phyloP scores from a whole-genome alignment of 2,888 invertebrate species.

The Chalcosyrphus nemorum region DNA sequence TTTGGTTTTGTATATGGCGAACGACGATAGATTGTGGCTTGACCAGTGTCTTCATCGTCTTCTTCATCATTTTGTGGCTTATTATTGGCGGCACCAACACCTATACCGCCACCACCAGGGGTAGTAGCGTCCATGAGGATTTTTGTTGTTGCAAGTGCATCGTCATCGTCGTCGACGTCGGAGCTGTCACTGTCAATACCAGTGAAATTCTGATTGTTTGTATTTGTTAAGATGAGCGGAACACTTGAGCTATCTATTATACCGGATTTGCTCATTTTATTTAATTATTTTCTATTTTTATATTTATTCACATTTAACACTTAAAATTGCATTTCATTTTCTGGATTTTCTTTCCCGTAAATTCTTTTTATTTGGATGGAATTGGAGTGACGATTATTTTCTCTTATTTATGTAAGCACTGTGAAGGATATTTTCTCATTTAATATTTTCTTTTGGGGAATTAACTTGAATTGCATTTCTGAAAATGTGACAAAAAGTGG shows the following conservation, averaged over 20 bases:
- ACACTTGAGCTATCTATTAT: slow-evolving; percentile 75
- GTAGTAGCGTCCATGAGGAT: slow-evolving; percentile 56
- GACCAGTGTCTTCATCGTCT: slow-evolving; percentile 14
- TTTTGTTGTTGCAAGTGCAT: slow-evolving; percentile 57
- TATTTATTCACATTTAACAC: slow-evolving; percentile 34
- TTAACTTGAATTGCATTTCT: background rate
- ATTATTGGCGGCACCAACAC: slow-evolving; percentile 13
- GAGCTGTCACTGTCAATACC: slow-evolving; percentile 72
- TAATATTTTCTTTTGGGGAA: background rate
- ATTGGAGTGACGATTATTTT: slow-evolving; percentile 4
- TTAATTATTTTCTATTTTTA: background rate
- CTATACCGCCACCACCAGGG: background rate
- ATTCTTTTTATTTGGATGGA: slow-evolving; percentile 34
- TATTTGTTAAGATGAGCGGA: slow-evolving; percentile 75
- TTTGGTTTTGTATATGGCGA: slow-evolving; percentile 36
- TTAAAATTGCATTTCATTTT: background rate
- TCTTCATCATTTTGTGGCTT: slow-evolving; percentile 14
- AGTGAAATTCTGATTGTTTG: slow-evolving; percentile 73
- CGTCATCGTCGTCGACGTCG: slow-evolving; percentile 69
- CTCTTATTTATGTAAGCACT: background rate
- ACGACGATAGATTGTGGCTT: slow-evolving; percentile 38
- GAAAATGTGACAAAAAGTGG: background rate
- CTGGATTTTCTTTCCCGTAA: background rate
- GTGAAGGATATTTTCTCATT: background rate
- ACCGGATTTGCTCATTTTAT: slow-evolving; percentile 74